These are phyloP conservation scores for Rapana venosa DNA, from an alignment of 2,888 invertebrate species.

Conservation along the genomic window DNA sequence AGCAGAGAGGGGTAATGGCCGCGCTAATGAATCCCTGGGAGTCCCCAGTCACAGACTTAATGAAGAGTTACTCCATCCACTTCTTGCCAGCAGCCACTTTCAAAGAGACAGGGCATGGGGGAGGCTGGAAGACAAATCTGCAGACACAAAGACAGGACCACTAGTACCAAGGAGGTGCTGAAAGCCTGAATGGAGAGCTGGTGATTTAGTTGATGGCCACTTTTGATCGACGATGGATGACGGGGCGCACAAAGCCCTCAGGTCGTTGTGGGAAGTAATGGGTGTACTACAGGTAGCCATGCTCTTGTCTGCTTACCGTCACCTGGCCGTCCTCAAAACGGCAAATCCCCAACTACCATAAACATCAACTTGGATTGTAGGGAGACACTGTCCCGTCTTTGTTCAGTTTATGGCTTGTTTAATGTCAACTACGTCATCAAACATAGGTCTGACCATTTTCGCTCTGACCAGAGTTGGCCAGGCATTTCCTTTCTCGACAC, in stretches of 20 bases:
- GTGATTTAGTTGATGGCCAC: not conserved
- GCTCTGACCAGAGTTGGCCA: not conserved
- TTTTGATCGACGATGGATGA: constrained; percentile 4
- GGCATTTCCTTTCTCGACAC: not conserved
- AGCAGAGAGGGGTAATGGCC: not conserved
- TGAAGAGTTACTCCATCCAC: constrained; percentile 2
- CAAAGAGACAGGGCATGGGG: not conserved
- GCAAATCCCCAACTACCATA: not conserved
- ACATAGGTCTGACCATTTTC: not conserved
- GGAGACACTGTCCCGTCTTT: not conserved
- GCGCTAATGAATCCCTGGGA: not conserved
- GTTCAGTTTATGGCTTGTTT: not conserved
- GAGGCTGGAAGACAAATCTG: not conserved
- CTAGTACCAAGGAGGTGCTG: not conserved
- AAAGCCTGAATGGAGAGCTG: not conserved
- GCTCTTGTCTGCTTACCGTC: not conserved
- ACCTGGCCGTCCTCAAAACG: not conserved
- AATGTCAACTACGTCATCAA: not conserved
- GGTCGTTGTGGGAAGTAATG: not conserved
- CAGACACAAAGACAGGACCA: not conserved
- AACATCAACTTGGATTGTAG: not conserved
- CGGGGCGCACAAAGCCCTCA: not conserved
- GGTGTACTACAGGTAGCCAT: not conserved
- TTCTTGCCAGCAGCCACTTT: not conserved
- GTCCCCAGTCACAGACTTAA: not conserved